Conservation (phyloP, 2,113 vertebrate species). For the Ammodramus savannarum region DNA sequence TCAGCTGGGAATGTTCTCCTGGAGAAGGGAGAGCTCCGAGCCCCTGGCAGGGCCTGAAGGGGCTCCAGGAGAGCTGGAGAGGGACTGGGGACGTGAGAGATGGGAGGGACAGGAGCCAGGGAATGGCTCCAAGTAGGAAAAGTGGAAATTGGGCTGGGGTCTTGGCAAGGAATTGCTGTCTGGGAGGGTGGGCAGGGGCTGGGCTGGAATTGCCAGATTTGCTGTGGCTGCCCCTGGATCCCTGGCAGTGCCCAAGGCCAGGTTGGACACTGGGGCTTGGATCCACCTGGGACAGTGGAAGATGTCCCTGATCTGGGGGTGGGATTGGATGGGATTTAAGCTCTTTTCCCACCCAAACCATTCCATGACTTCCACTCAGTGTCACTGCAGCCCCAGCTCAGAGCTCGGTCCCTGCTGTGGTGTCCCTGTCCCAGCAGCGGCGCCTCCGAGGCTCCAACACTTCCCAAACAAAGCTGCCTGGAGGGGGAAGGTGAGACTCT, state of each 20-base stretch:
- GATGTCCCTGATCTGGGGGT: not conserved
- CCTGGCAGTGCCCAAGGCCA: rapidly evolving
- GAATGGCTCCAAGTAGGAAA: not conserved
- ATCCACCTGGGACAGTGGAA: rapidly evolving
- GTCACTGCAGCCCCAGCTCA: rapidly evolving
- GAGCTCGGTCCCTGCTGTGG: not conserved
- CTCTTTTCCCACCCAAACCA: not conserved
- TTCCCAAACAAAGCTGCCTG: not conserved
- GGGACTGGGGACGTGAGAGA: rapidly evolving
- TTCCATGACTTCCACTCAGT: rapidly evolving
- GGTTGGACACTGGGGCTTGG: rapidly evolving
- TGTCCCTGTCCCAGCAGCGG: not conserved
- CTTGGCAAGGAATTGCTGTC: rapidly evolving
- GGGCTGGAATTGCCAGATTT: not conserved
- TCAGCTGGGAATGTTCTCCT: not conserved
- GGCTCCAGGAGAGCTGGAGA: not conserved
- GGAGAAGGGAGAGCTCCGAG: rapidly evolving
- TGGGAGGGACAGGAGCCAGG: rapidly evolving
- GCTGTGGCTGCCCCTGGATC: not conserved
- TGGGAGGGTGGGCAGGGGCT: no score
- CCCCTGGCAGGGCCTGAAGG: no score
- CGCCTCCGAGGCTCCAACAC: rapidly evolving
- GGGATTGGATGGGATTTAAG: not conserved
- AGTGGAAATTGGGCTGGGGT: not conserved
- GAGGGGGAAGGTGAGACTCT: not conserved